phyloP scores from a whole-genome alignment of 2,888 invertebrate genomes.

The Cephus sareptanus region DNA sequence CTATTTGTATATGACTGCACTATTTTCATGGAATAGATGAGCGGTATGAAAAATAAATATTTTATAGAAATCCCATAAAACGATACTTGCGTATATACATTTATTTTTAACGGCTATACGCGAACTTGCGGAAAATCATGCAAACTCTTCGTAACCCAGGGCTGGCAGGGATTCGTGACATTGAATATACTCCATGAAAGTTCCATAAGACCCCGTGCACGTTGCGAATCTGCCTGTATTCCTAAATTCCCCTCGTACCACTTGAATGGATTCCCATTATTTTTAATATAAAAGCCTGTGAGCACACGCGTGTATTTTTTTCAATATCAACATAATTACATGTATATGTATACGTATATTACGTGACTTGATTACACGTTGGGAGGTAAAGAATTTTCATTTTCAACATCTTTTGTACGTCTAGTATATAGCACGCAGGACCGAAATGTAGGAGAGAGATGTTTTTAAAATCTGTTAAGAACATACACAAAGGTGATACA shows the following conservation, averaged over 20 bases:
- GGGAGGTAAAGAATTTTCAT: background rate
- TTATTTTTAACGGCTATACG: background rate
- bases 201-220: background rate
- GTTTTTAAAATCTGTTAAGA: constrained; percentile 30
- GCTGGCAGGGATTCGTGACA: background rate
- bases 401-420: background rate
- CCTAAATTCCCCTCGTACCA: background rate
- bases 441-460: constrained; percentile 40
- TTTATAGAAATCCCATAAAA: background rate
- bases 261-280: background rate
- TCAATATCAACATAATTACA: background rate
- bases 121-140: background rate
- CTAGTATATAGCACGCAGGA: constrained; percentile 21
- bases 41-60: background rate
- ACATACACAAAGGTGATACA: background rate
- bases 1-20: background rate
- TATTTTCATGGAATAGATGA: background rate
- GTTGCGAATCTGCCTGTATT: background rate
- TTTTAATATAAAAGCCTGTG: background rate
- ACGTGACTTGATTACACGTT: background rate
- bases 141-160: background rate
- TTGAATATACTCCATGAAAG: background rate
- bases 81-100: background rate
- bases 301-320: background rate
- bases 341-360: too few relatives aligned